Base-by-base conservation (phyloP, 2,888 invertebrate species). In the Byasa hedistus region DNA sequence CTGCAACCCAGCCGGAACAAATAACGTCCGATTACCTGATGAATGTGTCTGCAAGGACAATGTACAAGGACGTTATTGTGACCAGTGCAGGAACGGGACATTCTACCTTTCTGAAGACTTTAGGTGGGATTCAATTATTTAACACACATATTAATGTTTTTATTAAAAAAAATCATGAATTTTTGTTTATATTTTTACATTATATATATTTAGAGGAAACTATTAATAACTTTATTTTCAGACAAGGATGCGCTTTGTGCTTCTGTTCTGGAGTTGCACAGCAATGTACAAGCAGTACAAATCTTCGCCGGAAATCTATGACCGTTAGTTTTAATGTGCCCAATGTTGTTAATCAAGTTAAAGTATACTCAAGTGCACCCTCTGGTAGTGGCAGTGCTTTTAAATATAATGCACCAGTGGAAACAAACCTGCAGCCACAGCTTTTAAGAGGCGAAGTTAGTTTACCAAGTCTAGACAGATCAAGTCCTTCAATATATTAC, bases 181-280 rank as follows among this genome's bases (percentile, higher is more conserved):
- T 12, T 15, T 15, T 3, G 12, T 39, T 0, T 39, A 17, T 39
- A 15, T 39, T 15, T 39, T 39, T 15, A 39, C 15, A 8, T 12
- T 39, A 15, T 39, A 12, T 15, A 39, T n/a, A n/a, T 44, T 10
- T 48, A 3, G 5, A 12, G 7, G 19, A 4, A 5, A 48, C n/a
- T 5, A n/a, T 19, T 1, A 48, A 48, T 48, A 48, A 48, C 4
- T 3, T 48, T n/a, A 48, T 48, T 78, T 77, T 27, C 79, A 91
- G 92, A 72, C 95, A 96, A 73, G 99, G 99, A 56, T 99, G 99
- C 85, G 96, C 98, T 64, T 93, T 94, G 65, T 99, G 99, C 87
- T 99, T 99, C 96, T 99, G 99, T 85, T 96, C 97, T 92, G 99
- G 98, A 2, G 94, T 98, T 51, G 95, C 96, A 0, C 89, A 93